Percentiles rank a stretch among this genome's conserved stretches.
These are phyloP conservation scores for Terrapene triunguis DNA, from an alignment of 2,113 vertebrate genomes.

Conservation along the genomic window DNA sequence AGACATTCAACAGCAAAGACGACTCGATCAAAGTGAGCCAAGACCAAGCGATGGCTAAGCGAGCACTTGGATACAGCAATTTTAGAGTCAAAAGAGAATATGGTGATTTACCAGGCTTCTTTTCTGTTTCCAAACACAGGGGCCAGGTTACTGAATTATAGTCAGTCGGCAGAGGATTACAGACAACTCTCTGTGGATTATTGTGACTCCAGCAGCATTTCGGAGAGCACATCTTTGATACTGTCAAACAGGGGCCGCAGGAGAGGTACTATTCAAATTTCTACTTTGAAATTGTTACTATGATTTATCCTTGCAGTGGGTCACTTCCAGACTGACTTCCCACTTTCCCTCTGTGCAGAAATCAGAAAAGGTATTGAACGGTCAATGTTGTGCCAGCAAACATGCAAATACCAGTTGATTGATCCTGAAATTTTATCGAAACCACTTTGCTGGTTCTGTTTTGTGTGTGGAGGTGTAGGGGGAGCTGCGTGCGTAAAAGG, in stretches of 20 bases:
- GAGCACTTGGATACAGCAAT: not conserved
- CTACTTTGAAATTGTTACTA: not conserved
- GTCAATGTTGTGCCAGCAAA: not conserved
- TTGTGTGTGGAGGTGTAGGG: not conserved
- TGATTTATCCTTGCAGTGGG: not conserved
- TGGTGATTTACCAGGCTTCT: not conserved
- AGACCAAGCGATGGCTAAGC: not conserved
- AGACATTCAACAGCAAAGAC: not conserved
- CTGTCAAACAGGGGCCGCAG: slow-evolving; percentile 53
- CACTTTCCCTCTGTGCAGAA: not conserved
- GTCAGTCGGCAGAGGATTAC: slow-evolving; percentile 70
- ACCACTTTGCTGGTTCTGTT: not conserved
- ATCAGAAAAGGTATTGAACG: not conserved
- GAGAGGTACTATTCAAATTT: slow-evolving; percentile 33
- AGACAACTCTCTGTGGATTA: slow-evolving; percentile 57
- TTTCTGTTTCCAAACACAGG: slow-evolving; percentile 55
- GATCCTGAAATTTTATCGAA: not conserved
- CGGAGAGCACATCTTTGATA: slow-evolving; percentile 63
- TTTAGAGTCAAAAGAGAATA: not conserved
- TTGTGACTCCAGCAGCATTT: slow-evolving; percentile 70
- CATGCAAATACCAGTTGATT: not conserved
- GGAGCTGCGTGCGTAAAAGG: not conserved
- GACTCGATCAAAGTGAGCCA: not conserved
- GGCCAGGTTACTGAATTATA: slow-evolving; percentile 66
- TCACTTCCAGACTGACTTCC: not conserved